A percentile compares a stretch with the other conserved stretches of the same genome.
phyloP scores from a whole-genome alignment of 2,113 vertebrate species.

The Gallinago paraguaiae region DNA sequence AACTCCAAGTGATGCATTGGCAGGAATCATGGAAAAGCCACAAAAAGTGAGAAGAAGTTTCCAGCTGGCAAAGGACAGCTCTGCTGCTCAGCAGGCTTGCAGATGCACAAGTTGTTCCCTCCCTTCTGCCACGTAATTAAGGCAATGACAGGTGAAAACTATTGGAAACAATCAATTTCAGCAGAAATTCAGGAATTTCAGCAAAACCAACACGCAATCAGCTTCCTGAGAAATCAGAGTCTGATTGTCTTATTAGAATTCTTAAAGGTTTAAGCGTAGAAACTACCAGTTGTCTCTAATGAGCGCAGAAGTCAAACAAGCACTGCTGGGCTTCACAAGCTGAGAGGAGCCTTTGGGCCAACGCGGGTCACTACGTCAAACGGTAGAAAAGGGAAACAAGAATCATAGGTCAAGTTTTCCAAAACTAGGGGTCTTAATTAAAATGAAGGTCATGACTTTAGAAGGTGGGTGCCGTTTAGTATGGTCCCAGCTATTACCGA shows the following conservation, averaged over 20 bases:
- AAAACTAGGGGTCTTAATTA: not conserved
- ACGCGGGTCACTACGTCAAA: not conserved
- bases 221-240: not conserved
- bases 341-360: not conserved
- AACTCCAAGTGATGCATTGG: not conserved
- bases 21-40: not conserved
- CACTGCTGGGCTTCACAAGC: not conserved
- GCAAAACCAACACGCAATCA: not conserved
- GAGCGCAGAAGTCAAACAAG: not conserved
- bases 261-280: not conserved
- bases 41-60: not conserved
- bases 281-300: not conserved
- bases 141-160: not conserved
- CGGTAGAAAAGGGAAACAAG: not conserved
- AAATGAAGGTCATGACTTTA: not conserved
- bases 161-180: not conserved
- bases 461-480: not conserved
- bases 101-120: not conserved
- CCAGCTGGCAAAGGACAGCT: not conserved
- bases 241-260: not conserved
- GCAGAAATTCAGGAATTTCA: not conserved
- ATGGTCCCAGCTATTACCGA: not conserved
- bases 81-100: not conserved
- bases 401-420: not conserved
- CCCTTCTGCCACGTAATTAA: not conserved